Evolutionary conservation across 2,797 vertebrate genomes (phyloP).

Genomic region (Acipenser transmontanus): DNA sequence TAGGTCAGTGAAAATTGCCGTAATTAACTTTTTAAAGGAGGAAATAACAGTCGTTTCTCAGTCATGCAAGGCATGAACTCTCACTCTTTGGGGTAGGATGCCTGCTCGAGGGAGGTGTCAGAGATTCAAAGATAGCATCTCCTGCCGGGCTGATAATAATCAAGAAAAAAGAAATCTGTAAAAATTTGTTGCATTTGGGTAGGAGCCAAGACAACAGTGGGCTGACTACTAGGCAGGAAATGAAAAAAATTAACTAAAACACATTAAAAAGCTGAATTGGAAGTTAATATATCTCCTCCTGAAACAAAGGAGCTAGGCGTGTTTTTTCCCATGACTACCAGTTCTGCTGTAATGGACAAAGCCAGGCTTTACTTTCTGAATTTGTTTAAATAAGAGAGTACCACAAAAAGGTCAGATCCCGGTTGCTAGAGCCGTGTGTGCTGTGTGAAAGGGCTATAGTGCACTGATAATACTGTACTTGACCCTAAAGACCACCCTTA

Average conservation of each 20-base stretch:
- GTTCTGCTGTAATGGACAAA: conserved; percentile 10
- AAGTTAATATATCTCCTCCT: conserved; percentile 12
- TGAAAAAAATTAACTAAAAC: conserved; percentile 20
- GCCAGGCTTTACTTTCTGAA: conserved; percentile 10
- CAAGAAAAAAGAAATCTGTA: not conserved
- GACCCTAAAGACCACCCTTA: too few species aligned
- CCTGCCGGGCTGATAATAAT: conserved; percentile 9
- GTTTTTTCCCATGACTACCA: conserved; percentile 17
- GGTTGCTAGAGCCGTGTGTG: too few species aligned
- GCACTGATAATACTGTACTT: too few species aligned
- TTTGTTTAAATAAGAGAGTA: not conserved
- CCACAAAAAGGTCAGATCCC: too few species aligned
- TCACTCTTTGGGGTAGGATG: conserved; percentile 3
- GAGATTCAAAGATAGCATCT: conserved; percentile 16
- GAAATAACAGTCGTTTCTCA: conserved; percentile 15
- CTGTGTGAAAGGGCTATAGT: too few species aligned
- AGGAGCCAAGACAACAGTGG: conserved; percentile 10
- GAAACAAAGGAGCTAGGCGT: conserved; percentile 12
- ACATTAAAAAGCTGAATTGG: conserved; percentile 14
- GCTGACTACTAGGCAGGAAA: conserved; percentile 16
- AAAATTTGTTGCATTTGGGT: conserved; percentile 14
- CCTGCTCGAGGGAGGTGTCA: not conserved
- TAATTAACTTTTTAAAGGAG: conserved; percentile 13
- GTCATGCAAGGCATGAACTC: conserved; percentile 12
- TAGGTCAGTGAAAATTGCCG: not conserved